Percentiles rank a stretch among this genome's conserved stretches.
phyloP scores from a whole-genome alignment of 2,888 invertebrate genomes.

The Tipula helvola region DNA sequence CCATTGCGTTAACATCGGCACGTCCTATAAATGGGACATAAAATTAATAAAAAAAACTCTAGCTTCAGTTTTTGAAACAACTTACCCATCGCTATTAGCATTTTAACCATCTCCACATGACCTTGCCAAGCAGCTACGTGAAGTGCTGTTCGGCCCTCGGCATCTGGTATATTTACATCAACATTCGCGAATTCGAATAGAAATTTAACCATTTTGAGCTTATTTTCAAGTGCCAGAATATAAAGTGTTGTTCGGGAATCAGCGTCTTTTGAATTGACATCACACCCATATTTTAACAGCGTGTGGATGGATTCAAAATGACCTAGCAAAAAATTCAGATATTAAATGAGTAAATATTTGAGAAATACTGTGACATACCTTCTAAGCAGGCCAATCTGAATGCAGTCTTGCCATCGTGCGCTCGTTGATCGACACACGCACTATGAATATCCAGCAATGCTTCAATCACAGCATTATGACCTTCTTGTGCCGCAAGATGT shows the following conservation, averaged over 20 bases:
- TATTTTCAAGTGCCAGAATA: constrained; percentile 78
- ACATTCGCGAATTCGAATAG: constrained; percentile 64
- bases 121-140: constrained; percentile 93
- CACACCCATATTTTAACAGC: constrained; percentile 61
- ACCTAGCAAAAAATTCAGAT: constrained; percentile 40
- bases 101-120: constrained; percentile 81
- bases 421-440: constrained; percentile 70
- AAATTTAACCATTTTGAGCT: constrained; percentile 70
- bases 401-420: constrained; percentile 84
- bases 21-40: constrained; percentile 39
- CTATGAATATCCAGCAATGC: constrained; percentile 58
- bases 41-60: background rate
- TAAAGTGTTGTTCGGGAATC: constrained; percentile 88
- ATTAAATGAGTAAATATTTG: background rate
- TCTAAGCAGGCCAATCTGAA: constrained; percentile 45
- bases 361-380: constrained; percentile 15
- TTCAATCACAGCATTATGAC: constrained; percentile 48
- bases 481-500: constrained; percentile 82
- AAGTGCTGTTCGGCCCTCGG: constrained; percentile 79
- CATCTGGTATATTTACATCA: constrained; percentile 75
- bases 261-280: constrained; percentile 79
- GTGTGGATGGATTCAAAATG: constrained; percentile 55
- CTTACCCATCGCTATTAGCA: constrained; percentile 57
- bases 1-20: constrained; percentile 77
- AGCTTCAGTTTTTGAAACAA: background rate